Evolutionary conservation across 2,797 vertebrate genomes (phyloP).

Genomic region (Falco concolor): DNA sequence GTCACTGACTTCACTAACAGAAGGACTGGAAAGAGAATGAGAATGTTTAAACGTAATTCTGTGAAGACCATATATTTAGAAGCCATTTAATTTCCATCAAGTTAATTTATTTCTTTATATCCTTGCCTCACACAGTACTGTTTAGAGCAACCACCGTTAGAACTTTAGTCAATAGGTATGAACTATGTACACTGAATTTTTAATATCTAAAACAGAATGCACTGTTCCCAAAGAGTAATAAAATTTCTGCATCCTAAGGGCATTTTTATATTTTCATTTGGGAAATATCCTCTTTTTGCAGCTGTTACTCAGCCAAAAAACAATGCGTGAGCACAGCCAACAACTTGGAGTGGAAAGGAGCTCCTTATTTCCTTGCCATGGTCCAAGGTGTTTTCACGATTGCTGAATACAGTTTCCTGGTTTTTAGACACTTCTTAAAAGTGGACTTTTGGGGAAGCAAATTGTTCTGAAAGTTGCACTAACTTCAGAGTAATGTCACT

Average conservation of each 20-base stretch:
- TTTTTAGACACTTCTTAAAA: constrained; percentile 23
- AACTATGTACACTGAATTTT: background rate
- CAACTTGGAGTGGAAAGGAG: background rate
- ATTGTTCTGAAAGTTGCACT: background rate
- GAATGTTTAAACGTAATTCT: background rate
- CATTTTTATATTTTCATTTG: background rate
- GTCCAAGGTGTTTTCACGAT: constrained; percentile 31
- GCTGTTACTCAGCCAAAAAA: constrained; percentile 18
- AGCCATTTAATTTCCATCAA: background rate
- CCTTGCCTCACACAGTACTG: background rate
- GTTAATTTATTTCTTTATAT: background rate
- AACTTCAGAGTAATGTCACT: background rate
- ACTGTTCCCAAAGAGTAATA: background rate
- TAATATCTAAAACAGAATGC: background rate
- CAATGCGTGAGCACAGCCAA: background rate
- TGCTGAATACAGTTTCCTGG: constrained; percentile 12
- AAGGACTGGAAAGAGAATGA: background rate
- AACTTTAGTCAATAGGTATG: background rate
- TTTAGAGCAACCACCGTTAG: background rate
- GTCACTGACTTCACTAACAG: background rate
- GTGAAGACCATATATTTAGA: background rate
- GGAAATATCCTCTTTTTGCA: constrained; percentile 8
- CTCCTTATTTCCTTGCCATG: constrained; percentile 39
- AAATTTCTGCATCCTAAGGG: background rate
- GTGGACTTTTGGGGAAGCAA: background rate